A percentile compares a stretch with the other conserved stretches of the same genome.
Conservation (phyloP, 2,888 invertebrate genomes). For the Endotricha flammealis region DNA sequence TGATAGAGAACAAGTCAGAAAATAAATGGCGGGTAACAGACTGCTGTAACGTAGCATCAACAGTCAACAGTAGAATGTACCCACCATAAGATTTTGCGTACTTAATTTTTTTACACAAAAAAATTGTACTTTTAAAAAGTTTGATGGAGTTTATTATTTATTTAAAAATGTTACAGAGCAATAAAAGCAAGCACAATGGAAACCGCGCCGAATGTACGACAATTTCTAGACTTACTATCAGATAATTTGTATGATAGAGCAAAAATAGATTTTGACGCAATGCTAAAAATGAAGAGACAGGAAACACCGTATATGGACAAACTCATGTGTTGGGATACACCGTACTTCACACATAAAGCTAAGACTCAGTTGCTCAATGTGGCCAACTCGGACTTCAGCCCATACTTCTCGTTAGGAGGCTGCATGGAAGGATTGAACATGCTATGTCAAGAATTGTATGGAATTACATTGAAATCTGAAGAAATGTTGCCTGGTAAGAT, state of each 20-base stretch:
- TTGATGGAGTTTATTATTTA: too few species aligned
- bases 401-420: slow-evolving; percentile 93
- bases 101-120: too few species aligned
- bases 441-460: slow-evolving; percentile 90
- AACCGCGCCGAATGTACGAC: slow-evolving; percentile 85
- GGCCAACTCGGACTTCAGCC: slow-evolving; percentile 85
- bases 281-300: slow-evolving; percentile 85
- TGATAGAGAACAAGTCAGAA: too few species aligned
- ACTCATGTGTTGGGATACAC: slow-evolving; percentile 90
- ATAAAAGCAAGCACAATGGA: slow-evolving; percentile 92
- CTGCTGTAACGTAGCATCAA: too few species aligned
- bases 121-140: too few species aligned
- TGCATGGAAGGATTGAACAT: slow-evolving; percentile 98
- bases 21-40: too few species aligned
- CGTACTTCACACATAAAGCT: slow-evolving; percentile 88
- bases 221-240: slow-evolving; percentile 88
- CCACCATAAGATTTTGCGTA: too few species aligned
- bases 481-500: slow-evolving; percentile 81
- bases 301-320: slow-evolving; percentile 47
- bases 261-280: slow-evolving; percentile 84
- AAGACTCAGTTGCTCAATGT: slow-evolving; percentile 84
- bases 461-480: slow-evolving; percentile 85
- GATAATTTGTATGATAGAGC: slow-evolving; percentile 84
- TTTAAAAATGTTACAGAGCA: slow-evolving; percentile 83
- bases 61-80: too few species aligned